phyloP scores from a whole-genome alignment of 2,888 invertebrate genomes.

The Mesorhabditis belari region DNA sequence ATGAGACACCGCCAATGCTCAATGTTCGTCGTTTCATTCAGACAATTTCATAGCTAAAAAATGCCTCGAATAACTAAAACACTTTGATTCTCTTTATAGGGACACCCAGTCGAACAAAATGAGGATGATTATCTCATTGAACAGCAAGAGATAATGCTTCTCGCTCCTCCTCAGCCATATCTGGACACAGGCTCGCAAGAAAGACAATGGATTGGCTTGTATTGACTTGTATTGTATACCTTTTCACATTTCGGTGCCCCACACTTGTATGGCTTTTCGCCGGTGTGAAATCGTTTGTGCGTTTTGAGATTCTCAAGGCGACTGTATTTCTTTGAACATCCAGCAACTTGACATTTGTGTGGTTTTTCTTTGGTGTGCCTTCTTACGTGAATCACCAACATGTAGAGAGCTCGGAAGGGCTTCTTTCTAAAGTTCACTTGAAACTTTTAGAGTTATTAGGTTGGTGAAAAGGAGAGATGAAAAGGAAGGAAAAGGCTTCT shows the following conservation, averaged over 20 bases:
- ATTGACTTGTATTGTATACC: slow-evolving; percentile 55
- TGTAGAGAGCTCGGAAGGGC: slow-evolving; percentile 82
- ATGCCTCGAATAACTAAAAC: no score
- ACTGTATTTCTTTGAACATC: slow-evolving; percentile 92
- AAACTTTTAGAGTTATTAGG: slow-evolving; percentile 12
- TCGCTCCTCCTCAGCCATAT: no score
- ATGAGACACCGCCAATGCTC: no score
- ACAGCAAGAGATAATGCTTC: no score
- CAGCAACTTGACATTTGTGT: slow-evolving; percentile 94
- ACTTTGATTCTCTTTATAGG: no score
- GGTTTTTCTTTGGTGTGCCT: slow-evolving; percentile 97
- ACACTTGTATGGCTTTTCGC: slow-evolving; percentile 68
- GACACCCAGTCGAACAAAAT: no score
- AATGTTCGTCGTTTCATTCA: no score
- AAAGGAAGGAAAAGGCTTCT: background rate
- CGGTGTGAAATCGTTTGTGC: slow-evolving; percentile 87
- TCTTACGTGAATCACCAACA: slow-evolving; percentile 97
- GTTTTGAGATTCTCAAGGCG: slow-evolving; percentile 94
- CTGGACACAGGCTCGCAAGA: no score
- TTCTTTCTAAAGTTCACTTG: slow-evolving; percentile 23
- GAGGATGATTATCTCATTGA: no score
- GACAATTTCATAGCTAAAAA: no score
- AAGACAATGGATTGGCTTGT: no score
- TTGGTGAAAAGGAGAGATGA: background rate
- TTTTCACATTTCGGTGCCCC: background rate